Conservation (phyloP, 2,888 invertebrate genomes). For the Saturnia pavonia region DNA sequence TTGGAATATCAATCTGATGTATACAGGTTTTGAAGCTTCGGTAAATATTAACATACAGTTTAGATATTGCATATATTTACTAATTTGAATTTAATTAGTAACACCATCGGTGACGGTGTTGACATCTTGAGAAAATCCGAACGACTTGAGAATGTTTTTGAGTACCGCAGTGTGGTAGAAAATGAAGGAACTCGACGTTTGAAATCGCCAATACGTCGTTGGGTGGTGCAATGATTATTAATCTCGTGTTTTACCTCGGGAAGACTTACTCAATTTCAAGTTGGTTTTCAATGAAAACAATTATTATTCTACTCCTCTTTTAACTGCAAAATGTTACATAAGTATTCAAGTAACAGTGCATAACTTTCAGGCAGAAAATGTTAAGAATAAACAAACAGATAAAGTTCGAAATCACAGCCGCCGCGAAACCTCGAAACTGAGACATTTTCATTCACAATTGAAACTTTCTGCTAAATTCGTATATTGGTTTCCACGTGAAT, state of each 20-base stretch:
- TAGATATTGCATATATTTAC: no score
- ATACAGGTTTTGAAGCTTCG: no score
- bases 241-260: neutral
- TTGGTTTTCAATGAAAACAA: neutral
- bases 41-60: no score
- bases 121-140: neutral
- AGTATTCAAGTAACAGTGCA: neutral
- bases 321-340: neutral
- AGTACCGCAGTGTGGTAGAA: neutral
- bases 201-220: neutral
- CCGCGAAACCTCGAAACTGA: neutral
- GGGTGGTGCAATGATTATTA: neutral
- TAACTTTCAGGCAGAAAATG: constrained; percentile 3
- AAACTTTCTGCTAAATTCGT: neutral
- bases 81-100: neutral
- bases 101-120: no score
- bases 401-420: constrained; percentile 3
- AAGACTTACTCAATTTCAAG: neutral
- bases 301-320: neutral
- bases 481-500: constrained; percentile 1
- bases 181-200: neutral
- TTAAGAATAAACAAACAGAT: constrained; percentile 3
- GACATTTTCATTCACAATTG: neutral
- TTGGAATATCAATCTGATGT: no score
- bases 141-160: neutral